A percentile compares a stretch with the other conserved stretches of the same genome.
Evolutionary conservation across 2,113 vertebrate species (phyloP).

Genomic region (Ifrita kowaldi): DNA sequence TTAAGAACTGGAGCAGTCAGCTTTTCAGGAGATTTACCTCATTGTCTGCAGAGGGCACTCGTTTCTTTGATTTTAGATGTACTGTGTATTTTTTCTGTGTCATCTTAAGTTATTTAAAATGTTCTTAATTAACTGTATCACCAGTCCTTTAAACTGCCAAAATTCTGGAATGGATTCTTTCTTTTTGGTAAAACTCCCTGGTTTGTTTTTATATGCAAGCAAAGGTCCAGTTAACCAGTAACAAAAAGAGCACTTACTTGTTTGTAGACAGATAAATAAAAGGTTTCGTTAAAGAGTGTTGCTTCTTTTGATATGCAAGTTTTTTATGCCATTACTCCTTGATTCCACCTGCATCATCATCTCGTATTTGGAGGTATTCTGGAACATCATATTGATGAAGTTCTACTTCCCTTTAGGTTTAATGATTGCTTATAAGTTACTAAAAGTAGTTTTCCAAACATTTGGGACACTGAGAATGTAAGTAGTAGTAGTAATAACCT

Average conservation of each 20-base stretch:
- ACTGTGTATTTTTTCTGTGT: background rate
- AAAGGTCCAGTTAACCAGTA: background rate
- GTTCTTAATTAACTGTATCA: background rate
- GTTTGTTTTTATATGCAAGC: background rate
- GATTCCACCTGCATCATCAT: background rate
- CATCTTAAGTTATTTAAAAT: background rate
- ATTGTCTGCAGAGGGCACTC: background rate
- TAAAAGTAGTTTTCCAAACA: background rate
- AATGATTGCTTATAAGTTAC: background rate
- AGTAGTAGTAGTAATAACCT: background rate
- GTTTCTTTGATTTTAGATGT: background rate
- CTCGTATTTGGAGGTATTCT: background rate
- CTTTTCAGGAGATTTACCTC: background rate
- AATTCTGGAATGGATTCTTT: background rate
- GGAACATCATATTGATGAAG: background rate
- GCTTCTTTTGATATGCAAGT: background rate
- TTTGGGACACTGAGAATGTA: background rate
- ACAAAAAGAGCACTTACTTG: background rate
- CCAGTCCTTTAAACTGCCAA: background rate
- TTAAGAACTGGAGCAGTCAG: background rate
- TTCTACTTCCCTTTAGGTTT: background rate
- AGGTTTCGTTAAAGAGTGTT: background rate
- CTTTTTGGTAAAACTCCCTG: background rate
- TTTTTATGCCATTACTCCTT: background rate
- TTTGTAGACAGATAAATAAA: background rate